Evolutionary conservation across 2,113 vertebrate species (phyloP).

Genomic region (Pardalotus punctatus): DNA sequence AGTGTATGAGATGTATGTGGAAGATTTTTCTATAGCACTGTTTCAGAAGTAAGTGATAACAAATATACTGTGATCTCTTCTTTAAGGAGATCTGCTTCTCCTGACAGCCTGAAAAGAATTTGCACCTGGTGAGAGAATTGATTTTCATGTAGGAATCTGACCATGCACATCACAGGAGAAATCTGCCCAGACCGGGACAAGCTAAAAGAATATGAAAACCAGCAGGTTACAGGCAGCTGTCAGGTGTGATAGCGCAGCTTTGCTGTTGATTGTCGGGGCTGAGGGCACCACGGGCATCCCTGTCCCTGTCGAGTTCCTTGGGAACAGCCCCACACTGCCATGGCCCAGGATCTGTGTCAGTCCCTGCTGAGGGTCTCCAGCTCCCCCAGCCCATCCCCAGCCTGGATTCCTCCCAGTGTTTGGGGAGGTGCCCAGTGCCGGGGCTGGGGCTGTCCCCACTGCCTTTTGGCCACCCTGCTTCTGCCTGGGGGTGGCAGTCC

Average conservation of each 20-base stretch:
- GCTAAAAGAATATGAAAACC: not conserved
- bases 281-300: rapidly evolving
- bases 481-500: rapidly evolving
- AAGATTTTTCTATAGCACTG: not conserved
- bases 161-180: not conserved
- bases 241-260: rapidly evolving
- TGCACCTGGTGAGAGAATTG: not conserved
- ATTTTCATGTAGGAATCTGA: not conserved
- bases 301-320: not conserved
- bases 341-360: not conserved
- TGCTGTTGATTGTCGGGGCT: not conserved
- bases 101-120: not conserved
- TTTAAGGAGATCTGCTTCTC: not conserved
- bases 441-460: not conserved
- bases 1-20: not conserved
- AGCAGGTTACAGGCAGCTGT: rapidly evolving
- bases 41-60: not conserved
- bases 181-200: not conserved
- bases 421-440: not conserved
- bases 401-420: rapidly evolving
- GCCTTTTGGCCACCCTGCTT: not conserved
- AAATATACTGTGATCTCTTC: not conserved
- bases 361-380: not conserved
- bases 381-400: rapidly evolving
- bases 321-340: rapidly evolving